Evolutionary conservation across 2,888 invertebrate genomes (phyloP).

Genomic region (Drosophila suboccidentalis): DNA sequence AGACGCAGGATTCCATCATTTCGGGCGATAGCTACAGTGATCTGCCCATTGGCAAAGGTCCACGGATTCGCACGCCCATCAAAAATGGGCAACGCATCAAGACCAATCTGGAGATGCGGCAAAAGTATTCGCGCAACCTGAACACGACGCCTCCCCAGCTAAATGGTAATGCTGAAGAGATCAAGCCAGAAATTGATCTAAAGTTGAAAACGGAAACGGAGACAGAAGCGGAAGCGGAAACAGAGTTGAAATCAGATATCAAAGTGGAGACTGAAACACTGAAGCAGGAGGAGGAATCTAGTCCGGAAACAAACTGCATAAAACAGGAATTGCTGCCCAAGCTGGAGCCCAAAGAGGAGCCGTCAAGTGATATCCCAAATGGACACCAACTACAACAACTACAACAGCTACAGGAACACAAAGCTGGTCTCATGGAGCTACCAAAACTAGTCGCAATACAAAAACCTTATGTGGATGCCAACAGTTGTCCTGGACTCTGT

Average conservation of each 20-base stretch:
- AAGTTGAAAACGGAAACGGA: slow-evolving; percentile 7
- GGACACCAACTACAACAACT: too few relatives aligned
- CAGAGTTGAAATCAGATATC: slow-evolving; percentile 12
- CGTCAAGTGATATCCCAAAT: slow-evolving; percentile 24
- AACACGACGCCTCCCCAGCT: slow-evolving; percentile 1
- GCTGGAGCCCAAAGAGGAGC: slow-evolving; percentile 58
- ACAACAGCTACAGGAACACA: slow-evolving; percentile 3
- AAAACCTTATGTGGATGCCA: slow-evolving; percentile 32
- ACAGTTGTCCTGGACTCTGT: slow-evolving; percentile 33
- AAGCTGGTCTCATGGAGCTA: slow-evolving; percentile 45
- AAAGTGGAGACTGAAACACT: slow-evolving; percentile 57
- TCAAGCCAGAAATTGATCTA: slow-evolving; percentile 19
- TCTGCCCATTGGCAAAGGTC: slow-evolving; percentile 77
- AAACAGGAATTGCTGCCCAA: slow-evolving; percentile 54
- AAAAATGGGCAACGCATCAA: slow-evolving; percentile 78
- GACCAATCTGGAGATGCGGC: slow-evolving; percentile 78
- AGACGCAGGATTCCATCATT: slow-evolving; percentile 81
- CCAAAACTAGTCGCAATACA: slow-evolving; percentile 74
- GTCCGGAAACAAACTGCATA: slow-evolving; percentile 26
- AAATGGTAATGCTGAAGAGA: slow-evolving; percentile 22
- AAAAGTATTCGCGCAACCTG: slow-evolving; percentile 45
- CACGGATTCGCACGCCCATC: slow-evolving; percentile 81
- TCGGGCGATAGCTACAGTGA: slow-evolving; percentile 77
- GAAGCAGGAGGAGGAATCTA: slow-evolving; percentile 39
- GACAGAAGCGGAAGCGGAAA: slow-evolving; percentile 41